Conservation (phyloP, 2,888 invertebrate species). For the Melanchra persicariae region DNA sequence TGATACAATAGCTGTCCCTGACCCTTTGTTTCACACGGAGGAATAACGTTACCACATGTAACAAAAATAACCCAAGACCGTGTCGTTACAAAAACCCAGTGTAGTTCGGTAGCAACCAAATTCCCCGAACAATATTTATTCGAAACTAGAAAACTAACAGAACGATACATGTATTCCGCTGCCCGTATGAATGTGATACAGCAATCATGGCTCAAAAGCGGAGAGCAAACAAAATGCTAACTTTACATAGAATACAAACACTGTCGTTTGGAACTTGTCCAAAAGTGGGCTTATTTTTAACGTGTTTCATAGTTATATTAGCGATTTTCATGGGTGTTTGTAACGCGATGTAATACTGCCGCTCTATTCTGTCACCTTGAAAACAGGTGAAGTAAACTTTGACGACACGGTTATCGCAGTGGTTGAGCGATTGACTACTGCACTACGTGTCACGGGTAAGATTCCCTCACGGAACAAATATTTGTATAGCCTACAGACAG, state of each 20-base stretch:
- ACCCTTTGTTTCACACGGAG: too few species aligned
- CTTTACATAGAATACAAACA: slow-evolving; percentile 51
- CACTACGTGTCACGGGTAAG: too few species aligned
- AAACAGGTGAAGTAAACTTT: too few species aligned
- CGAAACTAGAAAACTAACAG: slow-evolving; percentile 31
- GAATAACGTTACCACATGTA: too few species aligned
- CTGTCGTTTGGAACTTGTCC: slow-evolving; percentile 69
- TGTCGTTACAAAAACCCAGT: not conserved
- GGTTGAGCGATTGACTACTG: too few species aligned
- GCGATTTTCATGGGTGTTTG: slow-evolving; percentile 58
- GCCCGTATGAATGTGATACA: slow-evolving; percentile 41
- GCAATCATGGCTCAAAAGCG: slow-evolving; percentile 52
- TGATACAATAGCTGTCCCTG: too few species aligned
- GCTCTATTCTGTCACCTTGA: too few species aligned
- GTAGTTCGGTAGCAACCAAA: not conserved
- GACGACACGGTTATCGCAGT: too few species aligned
- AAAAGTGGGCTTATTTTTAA: slow-evolving; percentile 67
- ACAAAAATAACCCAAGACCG: not conserved
- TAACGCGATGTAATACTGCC: too few species aligned
- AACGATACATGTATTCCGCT: slow-evolving; percentile 4
- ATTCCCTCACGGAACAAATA: too few species aligned
- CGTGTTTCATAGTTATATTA: slow-evolving; percentile 70
- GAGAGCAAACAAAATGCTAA: slow-evolving; percentile 43
- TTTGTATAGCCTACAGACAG: too few species aligned
- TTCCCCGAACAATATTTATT: slow-evolving; percentile 39